phyloP scores from a whole-genome alignment of 1,140 invertebrate genomes.

The Pseudomyrmex pallidus region DNA sequence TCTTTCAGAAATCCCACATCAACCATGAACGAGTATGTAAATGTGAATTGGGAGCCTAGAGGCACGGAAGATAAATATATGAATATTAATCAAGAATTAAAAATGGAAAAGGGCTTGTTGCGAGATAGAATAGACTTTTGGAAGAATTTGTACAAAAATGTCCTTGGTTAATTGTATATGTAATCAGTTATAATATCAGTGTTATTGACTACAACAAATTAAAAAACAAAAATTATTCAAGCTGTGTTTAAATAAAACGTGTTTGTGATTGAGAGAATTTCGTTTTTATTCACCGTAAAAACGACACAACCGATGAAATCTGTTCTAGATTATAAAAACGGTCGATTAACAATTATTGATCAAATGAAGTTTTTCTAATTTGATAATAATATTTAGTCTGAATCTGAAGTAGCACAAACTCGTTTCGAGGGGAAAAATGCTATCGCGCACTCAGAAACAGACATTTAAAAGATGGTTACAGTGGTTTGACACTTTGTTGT shows the following conservation, averaged over 20 bases:
- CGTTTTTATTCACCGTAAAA: not conserved
- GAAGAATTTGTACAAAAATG: conserved; percentile 76
- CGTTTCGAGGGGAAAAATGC: conserved; percentile 69
- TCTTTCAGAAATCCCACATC: conserved; percentile 84
- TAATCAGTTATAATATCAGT: too few species aligned
- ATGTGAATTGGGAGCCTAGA: conserved; percentile 83
- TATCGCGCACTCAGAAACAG: conserved; percentile 55
- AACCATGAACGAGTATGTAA: conserved; percentile 75
- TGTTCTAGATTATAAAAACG: not conserved
- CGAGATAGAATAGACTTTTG: conserved; percentile 82
- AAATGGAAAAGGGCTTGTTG: conserved; percentile 81
- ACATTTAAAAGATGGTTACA: conserved; percentile 36
- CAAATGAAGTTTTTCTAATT: too few species aligned
- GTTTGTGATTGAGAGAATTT: not conserved
- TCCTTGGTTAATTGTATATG: conserved; percentile 53
- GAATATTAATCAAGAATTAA: conserved; percentile 79
- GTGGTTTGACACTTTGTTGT: conserved; percentile 77
- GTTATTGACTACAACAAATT: not conserved
- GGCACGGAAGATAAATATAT: conserved; percentile 82
- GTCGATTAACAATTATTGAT: conserved; percentile 25
- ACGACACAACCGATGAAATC: not conserved
- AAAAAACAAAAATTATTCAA: not conserved
- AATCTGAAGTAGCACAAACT: conserved; percentile 64
- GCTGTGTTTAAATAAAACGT: too few species aligned
- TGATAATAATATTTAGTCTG: conserved; percentile 3